A percentile compares a stretch with the other conserved stretches of the same genome.
phyloP scores from a whole-genome alignment of 2,888 invertebrate species.

The Eustalomyia histrio region DNA sequence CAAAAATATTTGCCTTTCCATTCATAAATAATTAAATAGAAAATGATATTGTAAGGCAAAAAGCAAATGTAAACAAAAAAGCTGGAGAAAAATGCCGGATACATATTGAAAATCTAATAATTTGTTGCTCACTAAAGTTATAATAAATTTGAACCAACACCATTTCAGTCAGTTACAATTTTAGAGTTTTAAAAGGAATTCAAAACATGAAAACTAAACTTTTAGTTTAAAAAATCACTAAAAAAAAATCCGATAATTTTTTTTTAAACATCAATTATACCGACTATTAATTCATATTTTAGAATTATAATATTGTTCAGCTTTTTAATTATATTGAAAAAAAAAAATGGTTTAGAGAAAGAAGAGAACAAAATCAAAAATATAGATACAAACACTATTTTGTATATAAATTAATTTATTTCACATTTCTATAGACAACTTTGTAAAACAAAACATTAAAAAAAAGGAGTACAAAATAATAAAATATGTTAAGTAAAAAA shows the following conservation, averaged over 20 bases:
- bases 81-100: too few species aligned
- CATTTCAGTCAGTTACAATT: too few species aligned
- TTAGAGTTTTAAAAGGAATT: too few species aligned
- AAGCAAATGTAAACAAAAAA: not conserved
- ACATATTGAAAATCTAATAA: not conserved
- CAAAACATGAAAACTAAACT: too few species aligned
- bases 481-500: slow-evolving; percentile 30
- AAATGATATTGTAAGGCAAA: not conserved
- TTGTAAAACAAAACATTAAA: not conserved
- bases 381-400: not conserved
- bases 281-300: too few species aligned
- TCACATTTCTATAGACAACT: slow-evolving; percentile 1
- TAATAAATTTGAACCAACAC: too few species aligned
- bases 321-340: not conserved
- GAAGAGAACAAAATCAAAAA: not conserved
- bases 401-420: slow-evolving; percentile 3
- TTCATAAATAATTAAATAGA: not conserved
- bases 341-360: not conserved
- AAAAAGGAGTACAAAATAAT: slow-evolving; percentile 8
- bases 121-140: too few species aligned
- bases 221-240: too few species aligned
- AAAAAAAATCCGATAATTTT: too few species aligned
- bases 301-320: too few species aligned
- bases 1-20: not conserved
- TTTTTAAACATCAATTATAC: too few species aligned